Base-by-base conservation (phyloP, 1,140 invertebrate species). In the Lordiphosa mommai region DNA sequence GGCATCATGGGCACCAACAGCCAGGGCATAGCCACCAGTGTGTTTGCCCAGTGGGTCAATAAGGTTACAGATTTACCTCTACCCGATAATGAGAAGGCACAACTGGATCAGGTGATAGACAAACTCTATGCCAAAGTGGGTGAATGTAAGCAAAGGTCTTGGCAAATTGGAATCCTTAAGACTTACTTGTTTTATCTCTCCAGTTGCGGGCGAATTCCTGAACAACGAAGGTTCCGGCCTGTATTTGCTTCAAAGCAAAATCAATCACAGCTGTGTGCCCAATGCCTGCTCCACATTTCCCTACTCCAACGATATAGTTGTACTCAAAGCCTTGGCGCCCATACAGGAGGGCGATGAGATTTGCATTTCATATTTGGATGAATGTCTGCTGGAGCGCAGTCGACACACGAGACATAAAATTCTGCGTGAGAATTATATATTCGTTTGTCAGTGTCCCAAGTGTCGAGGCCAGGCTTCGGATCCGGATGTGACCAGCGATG, bases 171-270 rank as follows among this genome's bases (percentile, higher is more conserved):
- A 12, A 17, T 5, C 6, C 7, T 10, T 17, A 8, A 12, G 1
- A 23, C 3, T n/a, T 13, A 6, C 29, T 47, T 65, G 71, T 66
- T 79, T 73, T 57, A 8, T 4, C 3, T 20, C 9, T 13, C 27
- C 8, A 97, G 95, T 94, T 87, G 94, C 95, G 37, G 97, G 96
- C 12, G 91, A 92, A 55, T 99, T 98, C 89, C 88, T 98, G 9
- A 96, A 98, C 88, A 97, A 94, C 88, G 97, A 99, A 91, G 97
- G 97, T 1, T 97, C 96, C 10, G 97, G 95, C 1, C 89, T 99
- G 0, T 99, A 96, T 89, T 77, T 91, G 10, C 68, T 95, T 0
- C 97, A 98, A 88, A 97, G 96, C 86, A 91, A 93, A 29, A 93
- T 95, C 49, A 99, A 99, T 90, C 97, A 99, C 89, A 98, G 96